Evolutionary conservation across 64 coral and sea anemone species (phyloP).

Genomic region (Dendronephthya gigantea): DNA sequence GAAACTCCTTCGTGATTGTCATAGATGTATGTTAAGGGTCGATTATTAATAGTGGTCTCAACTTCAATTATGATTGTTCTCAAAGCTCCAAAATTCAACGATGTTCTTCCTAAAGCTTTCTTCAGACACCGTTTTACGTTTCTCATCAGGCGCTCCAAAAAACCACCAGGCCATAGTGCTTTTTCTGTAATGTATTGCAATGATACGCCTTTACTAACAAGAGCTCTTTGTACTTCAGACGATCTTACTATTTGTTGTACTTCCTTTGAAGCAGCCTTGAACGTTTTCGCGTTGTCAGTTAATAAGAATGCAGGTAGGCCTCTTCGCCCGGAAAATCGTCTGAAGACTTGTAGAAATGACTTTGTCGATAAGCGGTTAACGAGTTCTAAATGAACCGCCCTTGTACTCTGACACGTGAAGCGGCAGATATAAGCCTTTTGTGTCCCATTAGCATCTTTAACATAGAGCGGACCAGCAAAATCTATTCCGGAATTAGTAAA

Average conservation of each 20-base stretch:
- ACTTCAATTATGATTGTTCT: no score
- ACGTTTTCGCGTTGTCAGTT: not conserved
- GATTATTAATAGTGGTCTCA: no score
- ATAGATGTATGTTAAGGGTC: no score
- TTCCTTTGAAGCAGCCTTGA: constrained; percentile 5
- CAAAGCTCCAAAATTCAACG: no score
- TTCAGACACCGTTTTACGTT: no score
- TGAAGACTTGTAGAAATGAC: not conserved
- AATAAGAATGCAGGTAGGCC: not conserved
- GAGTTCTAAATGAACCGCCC: not conserved
- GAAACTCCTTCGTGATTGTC: no score
- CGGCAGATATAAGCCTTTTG: not conserved
- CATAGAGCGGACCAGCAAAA: no score
- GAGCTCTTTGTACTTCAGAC: no score
- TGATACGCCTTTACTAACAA: not conserved
- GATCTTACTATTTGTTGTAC: no score
- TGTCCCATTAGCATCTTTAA: no score
- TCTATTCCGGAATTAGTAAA: not conserved
- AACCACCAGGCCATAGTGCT: constrained; percentile 34
- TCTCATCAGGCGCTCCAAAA: no score
- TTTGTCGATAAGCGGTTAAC: not conserved
- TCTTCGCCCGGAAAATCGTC: not conserved
- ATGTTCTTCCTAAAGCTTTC: no score
- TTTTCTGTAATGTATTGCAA: constrained; percentile 34
- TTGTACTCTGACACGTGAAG: not conserved